Evolutionary conservation across 2,888 invertebrate species (phyloP).

Genomic region (Tetranychus truncatus): DNA sequence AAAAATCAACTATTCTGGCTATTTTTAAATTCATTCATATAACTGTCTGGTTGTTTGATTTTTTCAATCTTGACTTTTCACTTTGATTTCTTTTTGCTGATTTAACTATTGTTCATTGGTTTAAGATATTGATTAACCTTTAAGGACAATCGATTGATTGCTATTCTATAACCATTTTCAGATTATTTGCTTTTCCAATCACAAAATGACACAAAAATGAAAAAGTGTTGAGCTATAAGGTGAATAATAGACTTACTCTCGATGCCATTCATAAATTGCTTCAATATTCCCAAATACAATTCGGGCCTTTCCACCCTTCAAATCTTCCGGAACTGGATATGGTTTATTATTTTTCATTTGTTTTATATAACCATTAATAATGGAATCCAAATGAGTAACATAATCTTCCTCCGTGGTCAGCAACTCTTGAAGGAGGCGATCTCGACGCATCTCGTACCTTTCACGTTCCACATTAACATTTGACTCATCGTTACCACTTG

Average conservation of each 20-base stretch:
- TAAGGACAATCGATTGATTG: no score
- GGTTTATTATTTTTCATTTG: constrained; percentile 33
- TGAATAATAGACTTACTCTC: constrained; percentile 54
- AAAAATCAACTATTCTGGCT: no score
- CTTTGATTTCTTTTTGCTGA: no score
- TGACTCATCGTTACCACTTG: neutral
- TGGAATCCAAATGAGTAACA: constrained; percentile 65
- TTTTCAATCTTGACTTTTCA: no score
- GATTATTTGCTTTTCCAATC: no score
- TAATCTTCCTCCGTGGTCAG: constrained; percentile 80
- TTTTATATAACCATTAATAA: constrained; percentile 52
- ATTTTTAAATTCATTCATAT: no score
- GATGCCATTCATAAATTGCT: constrained; percentile 91
- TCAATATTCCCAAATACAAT: constrained; percentile 96
- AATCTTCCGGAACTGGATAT: constrained; percentile 49
- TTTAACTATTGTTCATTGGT: no score
- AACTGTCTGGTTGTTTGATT: no score
- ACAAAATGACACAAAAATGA: no score
- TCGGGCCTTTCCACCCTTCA: constrained; percentile 69
- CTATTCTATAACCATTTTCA: no score
- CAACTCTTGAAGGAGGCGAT: constrained; percentile 54
- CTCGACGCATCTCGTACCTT: neutral
- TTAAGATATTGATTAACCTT: no score
- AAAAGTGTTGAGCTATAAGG: neutral
- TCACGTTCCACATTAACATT: neutral